Base-by-base conservation (phyloP, 2,797 vertebrate genomes). In the Aldrovandia affinis region DNA sequence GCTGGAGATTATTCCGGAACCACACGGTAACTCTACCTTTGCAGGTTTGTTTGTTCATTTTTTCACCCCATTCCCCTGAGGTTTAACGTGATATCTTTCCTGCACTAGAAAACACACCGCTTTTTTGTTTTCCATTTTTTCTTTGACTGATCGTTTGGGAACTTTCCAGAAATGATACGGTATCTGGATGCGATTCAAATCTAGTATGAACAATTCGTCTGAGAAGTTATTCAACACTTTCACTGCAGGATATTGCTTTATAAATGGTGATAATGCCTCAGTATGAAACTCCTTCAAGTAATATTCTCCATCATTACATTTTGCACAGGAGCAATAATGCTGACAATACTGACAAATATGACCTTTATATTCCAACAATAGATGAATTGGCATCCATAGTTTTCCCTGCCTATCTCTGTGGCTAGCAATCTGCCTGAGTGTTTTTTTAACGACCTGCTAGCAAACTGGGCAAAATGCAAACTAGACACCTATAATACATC, bases 181-280 rank as follows among this genome's bases (percentile, higher is more conserved):
- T 47, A 54, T 28, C 25, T 52, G 50, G 77, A 79, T 20, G 39
- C 18, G 42, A 75, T 42, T 75, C 70, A 75, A 75, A 75, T 75
- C 42, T 44, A 22, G 70, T 10, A 47, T 20, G 39, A 75, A n/a
- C 20, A 22, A 75, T 22, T 75, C 70, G 25, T n/a, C 33, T 10
- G 65, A 39, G 65, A 70, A 33, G 33, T 77, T 77, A 77, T 47
- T 47, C 42, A 77, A n/a, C 22, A 47, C 7, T 77, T 44, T 77
- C 42, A n/a, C 65, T 70, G 65, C 65, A 70, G 65, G 65, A 70
- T 70, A 70, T 70, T 70, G 65, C 65, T 70, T 70, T 36, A 36
- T 30, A 70, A 70, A 70, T 39, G 14, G 65, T 70, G 65, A 70
- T 70, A 70, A 70, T 70, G 65, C 65, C 15, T 36, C 33, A 39